phyloP scores from a whole-genome alignment of 2,888 invertebrate genomes.

The Meteorus cinctellus region DNA sequence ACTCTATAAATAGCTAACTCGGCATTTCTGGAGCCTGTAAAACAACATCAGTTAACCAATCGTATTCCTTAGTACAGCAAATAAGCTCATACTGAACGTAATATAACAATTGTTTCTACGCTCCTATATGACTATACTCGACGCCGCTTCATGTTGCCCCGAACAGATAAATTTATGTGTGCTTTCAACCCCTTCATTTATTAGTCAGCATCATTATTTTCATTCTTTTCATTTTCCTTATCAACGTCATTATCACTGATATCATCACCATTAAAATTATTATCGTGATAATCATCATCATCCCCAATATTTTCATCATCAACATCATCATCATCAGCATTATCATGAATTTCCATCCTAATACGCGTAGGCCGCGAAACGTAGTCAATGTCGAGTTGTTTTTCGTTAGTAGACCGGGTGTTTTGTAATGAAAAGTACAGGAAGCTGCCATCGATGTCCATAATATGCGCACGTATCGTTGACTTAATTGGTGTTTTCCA shows the following conservation, averaged over 20 bases:
- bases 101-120: slow-evolving; percentile 38
- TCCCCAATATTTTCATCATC: too few species aligned
- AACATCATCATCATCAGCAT: slow-evolving; percentile 7
- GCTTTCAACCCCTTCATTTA: slow-evolving; percentile 10
- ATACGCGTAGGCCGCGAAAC: slow-evolving; percentile 53
- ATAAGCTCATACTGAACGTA: slow-evolving; percentile 33
- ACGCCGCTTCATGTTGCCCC: slow-evolving; percentile 37
- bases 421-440: slow-evolving; percentile 51
- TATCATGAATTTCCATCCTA: slow-evolving; percentile 22
- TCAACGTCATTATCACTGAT: not conserved
- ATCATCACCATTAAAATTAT: too few species aligned
- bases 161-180: slow-evolving; percentile 24
- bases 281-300: too few species aligned
- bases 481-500: slow-evolving; percentile 4
- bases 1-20: not conserved
- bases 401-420: slow-evolving; percentile 51
- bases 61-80: slow-evolving; percentile 29
- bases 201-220: slow-evolving; percentile 13
- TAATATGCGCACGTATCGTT: not conserved
- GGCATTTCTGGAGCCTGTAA: not conserved
- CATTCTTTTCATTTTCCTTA: slow-evolving; percentile 10
- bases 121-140: slow-evolving; percentile 34
- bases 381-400: slow-evolving; percentile 53
- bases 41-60: slow-evolving; percentile 5
- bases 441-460: slow-evolving; percentile 43